Evolutionary conservation across 2,888 invertebrate species (phyloP), one percentile per base, ranked within the genome.

Genomic region (Cosmopolites sordidus): DNA sequence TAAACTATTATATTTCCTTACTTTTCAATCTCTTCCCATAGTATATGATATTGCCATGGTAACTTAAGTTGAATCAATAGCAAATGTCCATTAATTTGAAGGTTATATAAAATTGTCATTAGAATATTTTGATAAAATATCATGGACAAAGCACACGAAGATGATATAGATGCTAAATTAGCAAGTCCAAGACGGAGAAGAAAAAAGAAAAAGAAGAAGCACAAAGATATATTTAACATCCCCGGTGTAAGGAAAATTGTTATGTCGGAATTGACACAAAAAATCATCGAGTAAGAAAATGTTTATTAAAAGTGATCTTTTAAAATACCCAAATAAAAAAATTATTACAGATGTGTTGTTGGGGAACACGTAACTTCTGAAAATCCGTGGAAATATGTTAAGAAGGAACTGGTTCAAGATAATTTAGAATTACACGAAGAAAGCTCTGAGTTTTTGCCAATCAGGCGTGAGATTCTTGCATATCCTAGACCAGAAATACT

Each of bases 341-440:
- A 12, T 33, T 33, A 33, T 33, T 18, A 16, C 46, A 63, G 64
- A 55, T 76, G 84, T 60, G 77, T 82, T 1, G 79, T 87, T 38
- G 89, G 87, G 1, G 75, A 79, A 30, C 79, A 88, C 65, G 79
- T 89, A 0, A 86, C 82, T 1, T 79, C 83, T 14, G 88, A 89
- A 67, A 82, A 80, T 64, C 88, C 89, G 0, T 89, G 88, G 88
- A 83, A 83, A 56, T 76, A 75, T 54, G 73, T 88, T 0, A 74
- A 73, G 15, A 87, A 81, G 68, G 78, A 79, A 27, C 73, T 78
- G 40, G 73, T 89, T 1, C 75, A 80, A 44, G 84, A 87, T 62
- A 76, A 79, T 47, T 76, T 89, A 43, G 81, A 83, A 1, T 58
- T 78, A 0, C 76, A 81, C 39, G 79, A 78, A 12, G 80, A 76